These are phyloP conservation scores for Euclidia mi DNA, from an alignment of 2,888 invertebrate species.

Conservation along the genomic window DNA sequence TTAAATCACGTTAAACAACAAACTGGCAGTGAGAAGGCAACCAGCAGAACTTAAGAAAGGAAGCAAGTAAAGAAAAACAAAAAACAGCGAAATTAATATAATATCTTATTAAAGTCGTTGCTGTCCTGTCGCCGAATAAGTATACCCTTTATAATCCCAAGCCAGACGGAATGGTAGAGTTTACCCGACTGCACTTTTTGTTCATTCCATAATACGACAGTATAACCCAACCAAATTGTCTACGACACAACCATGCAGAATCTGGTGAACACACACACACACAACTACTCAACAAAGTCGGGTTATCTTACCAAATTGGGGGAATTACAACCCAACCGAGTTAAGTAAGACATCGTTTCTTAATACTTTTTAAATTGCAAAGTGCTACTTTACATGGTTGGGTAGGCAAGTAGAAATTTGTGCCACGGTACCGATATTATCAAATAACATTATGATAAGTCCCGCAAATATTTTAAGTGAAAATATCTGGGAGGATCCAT, in stretches of 20 bases:
- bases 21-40: no score
- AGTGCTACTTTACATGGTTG: not conserved
- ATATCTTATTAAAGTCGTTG: no score
- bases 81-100: no score
- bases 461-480: conserved; percentile 28
- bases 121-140: no score
- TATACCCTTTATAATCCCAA: no score
- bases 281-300: not conserved
- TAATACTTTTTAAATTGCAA: not conserved
- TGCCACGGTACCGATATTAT: conserved; percentile 25
- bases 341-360: not conserved
- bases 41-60: no score
- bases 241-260: not conserved
- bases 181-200: conserved; percentile 1
- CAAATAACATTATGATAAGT: conserved; percentile 25
- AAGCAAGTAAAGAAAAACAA: no score
- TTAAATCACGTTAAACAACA: no score
- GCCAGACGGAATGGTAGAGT: not conserved
- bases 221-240: not conserved
- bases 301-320: not conserved
- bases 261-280: not conserved
- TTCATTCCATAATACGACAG: not conserved
- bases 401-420: conserved; percentile 18
- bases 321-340: conserved; percentile 1
- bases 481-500: conserved; percentile 18